A percentile compares a stretch with the other conserved stretches of the same genome.
These are phyloP conservation scores for Drosophila sordidapex DNA, from an alignment of 2,888 invertebrate genomes.

Conservation along the genomic window DNA sequence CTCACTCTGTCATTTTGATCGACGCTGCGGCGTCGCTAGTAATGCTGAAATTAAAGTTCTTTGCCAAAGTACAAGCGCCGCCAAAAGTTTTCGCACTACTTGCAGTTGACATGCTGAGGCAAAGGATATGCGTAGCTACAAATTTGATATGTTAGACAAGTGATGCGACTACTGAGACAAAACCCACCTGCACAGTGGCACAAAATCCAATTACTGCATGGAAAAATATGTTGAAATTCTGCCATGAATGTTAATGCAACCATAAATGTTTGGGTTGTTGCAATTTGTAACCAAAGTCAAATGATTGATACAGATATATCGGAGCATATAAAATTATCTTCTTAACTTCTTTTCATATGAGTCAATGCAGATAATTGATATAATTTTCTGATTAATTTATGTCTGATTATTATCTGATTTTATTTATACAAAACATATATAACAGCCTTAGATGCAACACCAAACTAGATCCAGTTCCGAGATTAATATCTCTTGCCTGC, in stretches of 20 bases:
- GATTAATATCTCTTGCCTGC: neutral
- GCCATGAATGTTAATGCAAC: neutral
- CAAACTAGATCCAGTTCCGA: neutral
- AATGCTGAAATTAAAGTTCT: constrained; percentile 78
- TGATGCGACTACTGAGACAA: constrained; percentile 40
- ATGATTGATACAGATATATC: neutral
- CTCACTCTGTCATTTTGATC: neutral
- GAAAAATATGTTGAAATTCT: neutral
- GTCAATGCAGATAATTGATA: neutral
- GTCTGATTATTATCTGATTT: neutral
- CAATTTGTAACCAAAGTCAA: neutral
- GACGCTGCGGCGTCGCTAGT: constrained; percentile 49
- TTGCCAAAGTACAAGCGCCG: constrained; percentile 72
- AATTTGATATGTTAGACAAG: constrained; percentile 81
- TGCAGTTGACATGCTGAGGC: constrained; percentile 74
- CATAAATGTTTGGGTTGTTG: neutral
- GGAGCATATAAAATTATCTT: neutral
- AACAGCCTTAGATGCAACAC: fast-evolving
- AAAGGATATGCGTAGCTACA: constrained; percentile 75
- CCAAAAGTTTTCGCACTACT: constrained; percentile 65
- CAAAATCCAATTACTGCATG: too few species aligned
- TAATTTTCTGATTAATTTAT: neutral
- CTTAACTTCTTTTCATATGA: neutral
- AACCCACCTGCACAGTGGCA: constrained; percentile 35
- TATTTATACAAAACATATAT: neutral